These are phyloP conservation scores for Barypeithes pellucidus DNA, from an alignment of 2,888 invertebrate genomes.

Conservation along the genomic window DNA sequence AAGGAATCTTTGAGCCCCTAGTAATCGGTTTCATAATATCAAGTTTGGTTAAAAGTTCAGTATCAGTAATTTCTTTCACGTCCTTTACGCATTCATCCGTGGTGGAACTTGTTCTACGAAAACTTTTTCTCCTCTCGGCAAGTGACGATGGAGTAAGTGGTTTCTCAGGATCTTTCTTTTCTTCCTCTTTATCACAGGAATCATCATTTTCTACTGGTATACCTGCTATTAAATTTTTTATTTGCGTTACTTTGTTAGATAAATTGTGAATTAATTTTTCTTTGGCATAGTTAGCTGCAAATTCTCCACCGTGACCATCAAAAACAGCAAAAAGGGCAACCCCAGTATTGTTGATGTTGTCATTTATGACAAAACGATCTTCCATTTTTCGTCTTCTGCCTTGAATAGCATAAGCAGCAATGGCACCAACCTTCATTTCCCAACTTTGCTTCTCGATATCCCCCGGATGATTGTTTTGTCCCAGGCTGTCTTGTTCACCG, in stretches of 20 bases:
- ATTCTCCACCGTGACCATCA: slow-evolving; percentile 97
- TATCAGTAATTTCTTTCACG: slow-evolving; percentile 77
- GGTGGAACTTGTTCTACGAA: slow-evolving; percentile 76
- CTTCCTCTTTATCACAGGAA: slow-evolving; percentile 67
- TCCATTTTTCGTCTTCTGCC: slow-evolving; percentile 95
- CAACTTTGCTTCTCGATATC: slow-evolving; percentile 77
- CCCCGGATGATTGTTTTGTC: too few relatives aligned
- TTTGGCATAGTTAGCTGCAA: slow-evolving; percentile 93
- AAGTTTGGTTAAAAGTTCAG: slow-evolving; percentile 78
- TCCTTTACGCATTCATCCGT: slow-evolving; percentile 72
- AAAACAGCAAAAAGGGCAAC: slow-evolving; percentile 93
- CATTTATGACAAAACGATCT: slow-evolving; percentile 92
- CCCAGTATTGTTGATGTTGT: slow-evolving; percentile 88
- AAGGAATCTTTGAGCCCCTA: slow-evolving; percentile 74
- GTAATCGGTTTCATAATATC: slow-evolving; percentile 74
- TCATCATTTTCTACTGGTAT: slow-evolving; percentile 66
- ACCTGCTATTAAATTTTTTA: slow-evolving; percentile 80
- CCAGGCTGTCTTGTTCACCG: too few relatives aligned
- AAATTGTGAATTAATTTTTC: slow-evolving; percentile 89
- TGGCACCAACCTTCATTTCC: slow-evolving; percentile 83
- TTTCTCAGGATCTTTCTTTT: slow-evolving; percentile 70
- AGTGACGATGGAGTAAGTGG: slow-evolving; percentile 64
- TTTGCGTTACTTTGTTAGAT: slow-evolving; percentile 82
- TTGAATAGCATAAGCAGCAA: slow-evolving; percentile 92
- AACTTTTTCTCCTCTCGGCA: slow-evolving; percentile 77